Percentiles rank a stretch among this genome's conserved stretches.
Evolutionary conservation across 2,888 invertebrate genomes (phyloP).

Genomic region (Caenorhabditis afra): DNA sequence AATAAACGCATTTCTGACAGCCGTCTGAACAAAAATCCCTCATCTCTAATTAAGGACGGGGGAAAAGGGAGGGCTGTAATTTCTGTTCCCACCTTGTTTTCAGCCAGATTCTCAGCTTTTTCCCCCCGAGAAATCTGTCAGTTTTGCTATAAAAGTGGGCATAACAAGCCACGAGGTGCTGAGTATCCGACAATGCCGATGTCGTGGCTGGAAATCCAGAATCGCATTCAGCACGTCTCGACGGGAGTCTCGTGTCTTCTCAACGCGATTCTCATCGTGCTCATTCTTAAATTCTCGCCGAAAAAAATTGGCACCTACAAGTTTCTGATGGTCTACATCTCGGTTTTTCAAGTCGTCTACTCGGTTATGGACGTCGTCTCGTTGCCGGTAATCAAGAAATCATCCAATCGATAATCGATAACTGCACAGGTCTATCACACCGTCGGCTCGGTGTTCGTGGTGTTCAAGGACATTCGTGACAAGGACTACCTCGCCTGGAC

Average conservation of each 20-base stretch:
- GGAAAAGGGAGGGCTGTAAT: no score
- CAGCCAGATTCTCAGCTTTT: no score
- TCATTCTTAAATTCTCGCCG: slow-evolving; percentile 35
- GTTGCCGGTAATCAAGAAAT: slow-evolving; percentile 24
- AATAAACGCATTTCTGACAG: no score
- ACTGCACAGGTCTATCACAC: slow-evolving; percentile 40
- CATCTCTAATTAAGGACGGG: no score
- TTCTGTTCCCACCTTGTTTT: no score
- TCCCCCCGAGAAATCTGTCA: no score
- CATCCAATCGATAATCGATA: not conserved
- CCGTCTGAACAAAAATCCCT: no score
- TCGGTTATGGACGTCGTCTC: slow-evolving; percentile 38
- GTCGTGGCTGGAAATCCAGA: slow-evolving; percentile 30
- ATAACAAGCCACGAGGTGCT: no score
- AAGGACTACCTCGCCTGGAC: not conserved
- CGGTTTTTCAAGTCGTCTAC: slow-evolving; percentile 47
- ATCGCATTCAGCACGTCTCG: slow-evolving; percentile 40
- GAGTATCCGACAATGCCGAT: no score
- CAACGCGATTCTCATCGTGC: slow-evolving; percentile 31
- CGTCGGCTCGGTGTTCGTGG: slow-evolving; percentile 33
- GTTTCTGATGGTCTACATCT: slow-evolving; percentile 48
- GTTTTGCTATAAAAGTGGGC: no score
- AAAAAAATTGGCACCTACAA: slow-evolving; percentile 44
- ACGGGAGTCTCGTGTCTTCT: slow-evolving; percentile 23
- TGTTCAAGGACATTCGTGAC: slow-evolving; percentile 26